These are phyloP conservation scores for Cephalotes varians DNA, from an alignment of 2,888 invertebrate species.

Conservation along the genomic window DNA sequence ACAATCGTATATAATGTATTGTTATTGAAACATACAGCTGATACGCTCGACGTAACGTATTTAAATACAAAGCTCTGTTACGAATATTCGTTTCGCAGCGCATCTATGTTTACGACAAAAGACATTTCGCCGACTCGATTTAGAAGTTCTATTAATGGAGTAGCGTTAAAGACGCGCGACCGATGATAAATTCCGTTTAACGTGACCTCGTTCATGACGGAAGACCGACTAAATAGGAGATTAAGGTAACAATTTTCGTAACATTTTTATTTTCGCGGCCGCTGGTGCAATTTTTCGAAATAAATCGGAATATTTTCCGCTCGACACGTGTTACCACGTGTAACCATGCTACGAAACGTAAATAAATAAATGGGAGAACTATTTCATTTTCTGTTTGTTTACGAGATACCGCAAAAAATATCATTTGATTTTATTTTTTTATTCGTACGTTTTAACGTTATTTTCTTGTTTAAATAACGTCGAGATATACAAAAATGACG, in stretches of 20 bases:
- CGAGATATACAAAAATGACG: neutral
- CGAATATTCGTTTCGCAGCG: neutral
- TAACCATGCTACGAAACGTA: neutral
- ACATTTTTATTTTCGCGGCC: neutral
- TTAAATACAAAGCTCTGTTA: neutral
- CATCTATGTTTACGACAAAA: constrained; percentile 23
- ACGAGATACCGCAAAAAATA: constrained; percentile 34
- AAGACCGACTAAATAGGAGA: neutral
- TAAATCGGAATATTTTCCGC: neutral
- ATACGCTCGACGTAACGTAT: neutral
- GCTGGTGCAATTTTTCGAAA: neutral
- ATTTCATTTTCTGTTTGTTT: constrained; percentile 38
- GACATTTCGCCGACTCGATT: constrained; percentile 32
- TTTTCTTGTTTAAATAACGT: constrained; percentile 18
- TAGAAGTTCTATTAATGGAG: constrained; percentile 45
- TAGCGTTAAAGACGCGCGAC: neutral
- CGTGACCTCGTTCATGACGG: constrained; percentile 5
- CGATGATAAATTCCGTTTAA: constrained; percentile 26
- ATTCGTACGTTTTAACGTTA: neutral
- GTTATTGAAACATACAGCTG: neutral
- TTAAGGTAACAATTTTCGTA: neutral
- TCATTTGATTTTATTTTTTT: constrained; percentile 1
- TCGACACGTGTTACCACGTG: neutral
- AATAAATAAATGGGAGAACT: constrained; percentile 20
- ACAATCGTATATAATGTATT: neutral